These are phyloP conservation scores for Neofelis nebulosa DNA, from an alignment of 2,113 vertebrate species.

Conservation along the genomic window DNA sequence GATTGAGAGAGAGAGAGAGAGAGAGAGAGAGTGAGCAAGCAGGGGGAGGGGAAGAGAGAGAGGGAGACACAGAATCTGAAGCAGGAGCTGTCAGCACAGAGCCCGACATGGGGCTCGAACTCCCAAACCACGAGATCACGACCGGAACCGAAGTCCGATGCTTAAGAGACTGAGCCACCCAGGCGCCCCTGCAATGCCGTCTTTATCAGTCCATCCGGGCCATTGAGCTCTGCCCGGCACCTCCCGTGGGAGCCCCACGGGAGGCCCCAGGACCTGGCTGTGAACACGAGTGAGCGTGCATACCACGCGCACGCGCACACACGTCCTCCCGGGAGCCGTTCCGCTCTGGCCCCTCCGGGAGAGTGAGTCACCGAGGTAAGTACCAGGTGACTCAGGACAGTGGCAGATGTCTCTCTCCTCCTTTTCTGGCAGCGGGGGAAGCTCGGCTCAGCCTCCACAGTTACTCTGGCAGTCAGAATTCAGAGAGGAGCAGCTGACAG, in stretches of 20 bases:
- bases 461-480: slow-evolving; percentile 48
- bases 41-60: too few species aligned
- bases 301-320: rapidly evolving
- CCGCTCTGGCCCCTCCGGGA: background rate
- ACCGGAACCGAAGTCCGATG: too few species aligned
- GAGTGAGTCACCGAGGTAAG: slow-evolving; percentile 19
- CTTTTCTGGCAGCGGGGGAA: background rate
- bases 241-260: rapidly evolving
- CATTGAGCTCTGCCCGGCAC: background rate
- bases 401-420: slow-evolving; percentile 55
- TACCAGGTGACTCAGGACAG: background rate
- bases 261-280: background rate
- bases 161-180: too few species aligned
- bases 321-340: background rate
- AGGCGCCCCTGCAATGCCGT: background rate
- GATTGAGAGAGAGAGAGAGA: too few species aligned
- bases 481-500: slow-evolving; percentile 53
- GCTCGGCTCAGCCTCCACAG: background rate
- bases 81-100: too few species aligned
- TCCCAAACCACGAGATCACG: too few species aligned
- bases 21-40: too few species aligned
- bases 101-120: too few species aligned
- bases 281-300: background rate
- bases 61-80: too few species aligned
- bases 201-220: background rate